phyloP scores from a whole-genome alignment of 2,888 invertebrate species.

The Pteria penguin region DNA sequence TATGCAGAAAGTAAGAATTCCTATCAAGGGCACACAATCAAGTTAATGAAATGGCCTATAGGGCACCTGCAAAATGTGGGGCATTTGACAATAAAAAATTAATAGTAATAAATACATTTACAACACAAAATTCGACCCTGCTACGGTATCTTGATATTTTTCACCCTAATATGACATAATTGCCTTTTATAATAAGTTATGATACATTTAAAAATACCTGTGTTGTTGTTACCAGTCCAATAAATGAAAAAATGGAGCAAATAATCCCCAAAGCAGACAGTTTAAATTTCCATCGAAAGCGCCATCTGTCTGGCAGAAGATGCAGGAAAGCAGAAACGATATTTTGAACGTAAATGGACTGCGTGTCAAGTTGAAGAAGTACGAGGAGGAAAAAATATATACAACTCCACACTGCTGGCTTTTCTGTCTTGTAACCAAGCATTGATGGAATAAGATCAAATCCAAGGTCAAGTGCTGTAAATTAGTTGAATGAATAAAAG shows the following conservation, averaged over 20 bases:
- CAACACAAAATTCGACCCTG: too few relatives aligned
- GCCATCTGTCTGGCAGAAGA: constrained; percentile 51
- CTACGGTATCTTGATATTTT: too few relatives aligned
- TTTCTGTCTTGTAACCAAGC: constrained; percentile 52
- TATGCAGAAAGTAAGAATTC: too few relatives aligned
- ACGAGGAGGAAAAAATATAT: constrained; percentile 62
- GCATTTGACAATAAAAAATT: too few relatives aligned
- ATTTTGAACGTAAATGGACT: constrained; percentile 53
- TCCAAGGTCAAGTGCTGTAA: constrained; percentile 67
- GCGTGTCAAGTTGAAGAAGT: constrained; percentile 56
- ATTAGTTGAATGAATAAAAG: constrained; percentile 4
- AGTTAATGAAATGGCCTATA: too few relatives aligned
- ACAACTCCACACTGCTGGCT: constrained; percentile 56
- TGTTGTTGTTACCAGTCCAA: constrained; percentile 52
- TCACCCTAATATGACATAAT: too few relatives aligned
- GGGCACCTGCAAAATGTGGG: too few relatives aligned
- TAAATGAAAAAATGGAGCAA: constrained; percentile 36
- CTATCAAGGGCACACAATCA: too few relatives aligned
- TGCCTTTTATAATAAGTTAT: too few relatives aligned
- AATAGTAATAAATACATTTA: too few relatives aligned
- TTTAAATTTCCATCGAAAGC: constrained; percentile 47
- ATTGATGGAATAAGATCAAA: constrained; percentile 65
- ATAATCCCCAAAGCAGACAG: constrained; percentile 45
- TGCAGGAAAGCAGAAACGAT: constrained; percentile 60
- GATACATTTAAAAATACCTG: too few relatives aligned